These are phyloP conservation scores for Enteromius fasciolatus DNA, from an alignment of 2,797 vertebrate species.

Conservation along the genomic window DNA sequence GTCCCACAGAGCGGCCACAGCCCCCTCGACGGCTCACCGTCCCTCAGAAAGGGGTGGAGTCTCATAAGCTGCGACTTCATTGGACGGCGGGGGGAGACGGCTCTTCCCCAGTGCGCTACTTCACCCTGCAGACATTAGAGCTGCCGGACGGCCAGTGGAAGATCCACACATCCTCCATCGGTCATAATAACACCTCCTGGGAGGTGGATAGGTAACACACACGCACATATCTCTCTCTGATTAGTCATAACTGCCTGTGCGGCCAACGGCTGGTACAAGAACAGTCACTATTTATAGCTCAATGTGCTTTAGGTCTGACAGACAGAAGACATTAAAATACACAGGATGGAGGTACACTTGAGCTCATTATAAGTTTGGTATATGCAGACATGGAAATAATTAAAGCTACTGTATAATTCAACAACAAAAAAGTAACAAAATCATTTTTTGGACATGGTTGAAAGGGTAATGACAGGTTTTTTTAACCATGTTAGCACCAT, in stretches of 20 bases:
- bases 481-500: neutral
- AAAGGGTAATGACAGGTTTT: neutral
- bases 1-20: slow-evolving; percentile 84
- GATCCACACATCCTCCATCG: slow-evolving; percentile 84
- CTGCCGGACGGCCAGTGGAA: slow-evolving; percentile 84
- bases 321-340: slow-evolving; percentile 24
- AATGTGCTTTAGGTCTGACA: slow-evolving; percentile 12
- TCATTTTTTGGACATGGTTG: neutral
- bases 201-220: slow-evolving; percentile 80
- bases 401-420: neutral
- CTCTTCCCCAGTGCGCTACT: slow-evolving; percentile 90
- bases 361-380: neutral
- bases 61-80: slow-evolving; percentile 80
- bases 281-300: slow-evolving; percentile 36
- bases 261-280: neutral
- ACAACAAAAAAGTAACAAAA: neutral
- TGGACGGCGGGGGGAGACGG: slow-evolving; percentile 88
- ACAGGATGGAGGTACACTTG: neutral
- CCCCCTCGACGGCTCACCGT: slow-evolving; percentile 83
- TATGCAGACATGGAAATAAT: slow-evolving; percentile 1
- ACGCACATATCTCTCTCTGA: slow-evolving; percentile 28
- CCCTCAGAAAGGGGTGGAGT: slow-evolving; percentile 85
- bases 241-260: slow-evolving; percentile 45
- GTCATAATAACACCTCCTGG: slow-evolving; percentile 85
- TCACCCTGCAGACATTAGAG: slow-evolving; percentile 87